Evolutionary conservation across 1,140 invertebrate species (phyloP).

Genomic region (Monomorium pharaonis): DNA sequence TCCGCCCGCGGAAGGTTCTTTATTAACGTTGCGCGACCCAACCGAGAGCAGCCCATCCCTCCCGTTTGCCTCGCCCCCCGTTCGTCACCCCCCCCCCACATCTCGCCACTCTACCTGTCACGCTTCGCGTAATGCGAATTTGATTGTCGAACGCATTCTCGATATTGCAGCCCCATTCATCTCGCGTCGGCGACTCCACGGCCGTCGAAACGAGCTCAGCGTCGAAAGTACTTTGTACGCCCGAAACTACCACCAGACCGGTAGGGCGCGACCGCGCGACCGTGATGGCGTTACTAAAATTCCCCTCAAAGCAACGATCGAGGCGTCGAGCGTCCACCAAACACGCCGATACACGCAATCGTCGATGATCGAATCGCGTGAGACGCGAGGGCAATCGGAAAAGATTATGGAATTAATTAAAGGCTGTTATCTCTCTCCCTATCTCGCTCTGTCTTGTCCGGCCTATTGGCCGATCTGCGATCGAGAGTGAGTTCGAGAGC

Average conservation of each 20-base stretch:
- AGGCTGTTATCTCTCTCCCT: constrained; percentile 20
- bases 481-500: not conserved
- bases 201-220: constrained; percentile 46
- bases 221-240: constrained; percentile 52
- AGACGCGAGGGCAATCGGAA: constrained; percentile 48
- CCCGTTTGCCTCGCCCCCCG: not conserved
- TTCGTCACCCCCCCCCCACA: constrained; percentile 40
- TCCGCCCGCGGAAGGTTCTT: constrained; percentile 47
- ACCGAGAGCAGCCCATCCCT: not conserved
- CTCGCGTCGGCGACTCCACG: constrained; percentile 51
- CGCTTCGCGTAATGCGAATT: constrained; percentile 58
- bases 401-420: constrained; percentile 57
- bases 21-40: constrained; percentile 34
- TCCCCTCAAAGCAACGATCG: constrained; percentile 41
- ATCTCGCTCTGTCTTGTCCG: not conserved
- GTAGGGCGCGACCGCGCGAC: constrained; percentile 34
- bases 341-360: constrained; percentile 23
- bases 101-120: constrained; percentile 58
- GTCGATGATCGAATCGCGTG: constrained; percentile 47
- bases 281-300: constrained; percentile 55
- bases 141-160: constrained; percentile 58
- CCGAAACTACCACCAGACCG: constrained; percentile 15
- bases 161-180: constrained; percentile 58
- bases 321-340: not conserved
- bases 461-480: not conserved